Percentiles rank a stretch among this genome's conserved stretches.
phyloP scores from a whole-genome alignment of 2,888 invertebrate species.

The Emmelina monodactyla region DNA sequence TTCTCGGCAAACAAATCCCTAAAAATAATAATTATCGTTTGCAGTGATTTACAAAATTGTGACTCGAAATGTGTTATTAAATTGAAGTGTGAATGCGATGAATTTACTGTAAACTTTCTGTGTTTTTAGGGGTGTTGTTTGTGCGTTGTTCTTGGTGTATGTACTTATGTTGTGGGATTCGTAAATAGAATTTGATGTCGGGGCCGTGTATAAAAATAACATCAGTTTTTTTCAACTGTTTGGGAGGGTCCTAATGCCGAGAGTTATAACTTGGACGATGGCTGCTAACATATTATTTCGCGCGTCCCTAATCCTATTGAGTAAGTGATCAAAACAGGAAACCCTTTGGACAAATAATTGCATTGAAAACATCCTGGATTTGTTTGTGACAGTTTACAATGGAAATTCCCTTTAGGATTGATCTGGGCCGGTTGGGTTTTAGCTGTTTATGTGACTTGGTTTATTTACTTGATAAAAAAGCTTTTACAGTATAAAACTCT shows the following conservation, averaged over 20 bases:
- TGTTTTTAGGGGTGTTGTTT: not conserved
- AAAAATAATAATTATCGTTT: too few species aligned
- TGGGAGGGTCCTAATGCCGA: conserved; percentile 25
- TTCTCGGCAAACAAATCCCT: too few species aligned
- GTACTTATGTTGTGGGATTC: conserved; percentile 12
- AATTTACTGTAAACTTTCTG: not conserved
- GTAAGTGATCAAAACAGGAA: conserved; percentile 25
- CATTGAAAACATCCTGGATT: not conserved
- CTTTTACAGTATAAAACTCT: too few species aligned
- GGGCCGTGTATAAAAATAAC: conserved; percentile 61
- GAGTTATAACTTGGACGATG: conserved; percentile 19
- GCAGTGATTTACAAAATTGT: too few species aligned
- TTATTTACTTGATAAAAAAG: too few species aligned
- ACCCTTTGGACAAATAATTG: not conserved
- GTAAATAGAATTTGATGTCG: conserved; percentile 59
- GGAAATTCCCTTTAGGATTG: not conserved
- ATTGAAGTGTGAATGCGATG: too few species aligned
- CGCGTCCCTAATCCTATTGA: conserved; percentile 28
- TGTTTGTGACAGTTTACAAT: conserved; percentile 1
- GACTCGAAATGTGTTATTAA: too few species aligned
- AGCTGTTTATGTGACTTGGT: too few species aligned
- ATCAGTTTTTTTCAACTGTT: conserved; percentile 42
- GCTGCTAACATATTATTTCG: conserved; percentile 24
- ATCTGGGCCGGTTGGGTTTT: too few species aligned
- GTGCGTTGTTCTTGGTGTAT: not conserved